Percentiles rank a stretch among this genome's conserved stretches.
These are phyloP conservation scores for Pammene fasciana DNA, from an alignment of 2,888 invertebrate species.

Conservation along the genomic window DNA sequence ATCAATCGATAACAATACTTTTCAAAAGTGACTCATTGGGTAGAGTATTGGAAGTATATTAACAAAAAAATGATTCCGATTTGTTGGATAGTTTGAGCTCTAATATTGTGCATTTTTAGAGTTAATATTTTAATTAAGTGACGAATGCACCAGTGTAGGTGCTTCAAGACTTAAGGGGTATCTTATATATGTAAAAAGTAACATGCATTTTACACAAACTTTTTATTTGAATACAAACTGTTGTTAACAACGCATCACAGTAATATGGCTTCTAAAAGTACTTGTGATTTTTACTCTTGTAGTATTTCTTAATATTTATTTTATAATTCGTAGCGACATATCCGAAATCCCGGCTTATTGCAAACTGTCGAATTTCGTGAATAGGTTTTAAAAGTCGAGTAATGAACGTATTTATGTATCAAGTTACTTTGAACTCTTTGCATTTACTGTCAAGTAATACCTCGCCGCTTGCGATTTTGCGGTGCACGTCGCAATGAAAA, in stretches of 20 bases:
- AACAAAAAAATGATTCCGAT: neutral
- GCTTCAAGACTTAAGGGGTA: slow-evolving; percentile 2
- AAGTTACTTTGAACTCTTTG: slow-evolving; percentile 24
- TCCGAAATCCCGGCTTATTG: neutral
- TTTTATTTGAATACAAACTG: neutral
- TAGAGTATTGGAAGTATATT: neutral
- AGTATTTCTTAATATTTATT: neutral
- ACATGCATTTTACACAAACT: neutral
- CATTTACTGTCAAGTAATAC: slow-evolving; percentile 25
- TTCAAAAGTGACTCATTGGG: neutral
- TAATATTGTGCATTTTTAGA: slow-evolving; percentile 16
- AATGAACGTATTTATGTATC: slow-evolving; percentile 16
- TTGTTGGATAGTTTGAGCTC: slow-evolving; percentile 12
- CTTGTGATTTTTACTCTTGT: neutral
- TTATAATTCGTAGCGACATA: no score
- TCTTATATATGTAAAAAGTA: neutral
- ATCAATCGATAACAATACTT: no score
- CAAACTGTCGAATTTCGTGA: neutral
- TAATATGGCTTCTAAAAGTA: neutral
- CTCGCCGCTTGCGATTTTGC: no score
- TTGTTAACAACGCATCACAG: neutral
- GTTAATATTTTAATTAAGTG: slow-evolving; percentile 11
- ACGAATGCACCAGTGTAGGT: neutral
- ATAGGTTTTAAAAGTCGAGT: neutral
- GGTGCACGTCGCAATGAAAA: neutral